phyloP scores from a whole-genome alignment of 1,140 invertebrate genomes.

The Danaus melanippus region DNA sequence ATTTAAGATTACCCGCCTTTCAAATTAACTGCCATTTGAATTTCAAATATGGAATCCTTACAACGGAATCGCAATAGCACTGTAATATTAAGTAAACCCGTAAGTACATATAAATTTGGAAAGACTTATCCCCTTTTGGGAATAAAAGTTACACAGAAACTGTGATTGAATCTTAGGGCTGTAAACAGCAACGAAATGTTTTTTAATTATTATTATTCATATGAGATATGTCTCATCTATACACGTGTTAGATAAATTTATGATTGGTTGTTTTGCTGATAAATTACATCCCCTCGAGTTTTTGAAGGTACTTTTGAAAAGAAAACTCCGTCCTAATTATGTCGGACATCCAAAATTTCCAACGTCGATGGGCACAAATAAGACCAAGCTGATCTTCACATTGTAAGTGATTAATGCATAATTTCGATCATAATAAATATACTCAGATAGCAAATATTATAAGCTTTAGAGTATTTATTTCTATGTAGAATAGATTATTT shows the following conservation, averaged over 20 bases:
- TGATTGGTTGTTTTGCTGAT: slow-evolving; percentile 11
- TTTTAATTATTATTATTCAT: slow-evolving; percentile 10
- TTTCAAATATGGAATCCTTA: too few relatives aligned
- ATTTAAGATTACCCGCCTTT: too few relatives aligned
- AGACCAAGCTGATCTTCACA: slow-evolving; percentile 1
- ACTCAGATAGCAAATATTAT: slow-evolving; percentile 56
- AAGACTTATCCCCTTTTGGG: slow-evolving; percentile 33
- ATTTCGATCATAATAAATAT: slow-evolving; percentile 64
- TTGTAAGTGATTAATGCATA: slow-evolving; percentile 36
- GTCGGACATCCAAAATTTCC: too few relatives aligned
- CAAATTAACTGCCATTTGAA: too few relatives aligned
- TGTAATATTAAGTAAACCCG: too few relatives aligned
- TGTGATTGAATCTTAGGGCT: slow-evolving; percentile 57
- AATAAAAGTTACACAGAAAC: slow-evolving; percentile 52
- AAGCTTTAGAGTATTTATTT: slow-evolving; percentile 64
- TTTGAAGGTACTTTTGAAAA: too few relatives aligned
- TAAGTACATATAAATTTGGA: slow-evolving; percentile 16
- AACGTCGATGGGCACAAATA: slow-evolving; percentile 6
- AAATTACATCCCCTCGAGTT: not conserved
- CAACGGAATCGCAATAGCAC: too few relatives aligned
- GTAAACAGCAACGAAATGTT: slow-evolving; percentile 59
- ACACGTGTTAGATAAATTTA: slow-evolving; percentile 15
- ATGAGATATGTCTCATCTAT: slow-evolving; percentile 12
- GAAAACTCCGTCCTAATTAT: too few relatives aligned
- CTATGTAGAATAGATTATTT: slow-evolving; percentile 41